Percentiles rank a stretch among this genome's conserved stretches.
Evolutionary conservation across 1,140 invertebrate genomes (phyloP).

Genomic region (Tetranychus urticae): DNA sequence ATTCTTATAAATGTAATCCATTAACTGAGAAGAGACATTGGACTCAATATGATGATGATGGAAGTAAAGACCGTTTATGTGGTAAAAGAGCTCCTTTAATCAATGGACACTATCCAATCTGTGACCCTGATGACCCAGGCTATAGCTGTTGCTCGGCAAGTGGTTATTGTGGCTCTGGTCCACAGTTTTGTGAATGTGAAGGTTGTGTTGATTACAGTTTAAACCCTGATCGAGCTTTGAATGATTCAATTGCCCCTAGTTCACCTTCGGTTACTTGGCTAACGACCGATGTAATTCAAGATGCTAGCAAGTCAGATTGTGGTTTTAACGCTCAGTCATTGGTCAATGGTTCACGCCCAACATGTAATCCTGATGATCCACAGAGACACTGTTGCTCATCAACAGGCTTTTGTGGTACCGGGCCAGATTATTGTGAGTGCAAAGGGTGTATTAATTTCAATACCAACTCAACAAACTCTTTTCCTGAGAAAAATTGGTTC

Average conservation of each 20-base stretch:
- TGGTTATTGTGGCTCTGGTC: neutral
- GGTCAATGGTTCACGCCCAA: neutral
- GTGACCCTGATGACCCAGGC: neutral
- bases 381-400: neutral
- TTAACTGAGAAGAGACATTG: neutral
- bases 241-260: neutral
- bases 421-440: neutral
- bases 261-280: neutral
- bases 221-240: neutral
- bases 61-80: neutral
- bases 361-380: neutral
- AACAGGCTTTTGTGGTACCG: neutral
- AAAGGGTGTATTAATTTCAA: neutral
- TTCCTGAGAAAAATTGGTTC: neutral
- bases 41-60: neutral
- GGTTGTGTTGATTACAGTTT: neutral
- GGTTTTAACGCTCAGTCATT: neutral
- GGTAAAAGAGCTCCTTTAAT: neutral
- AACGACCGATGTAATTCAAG: neutral
- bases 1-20: neutral
- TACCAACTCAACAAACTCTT: neutral
- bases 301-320: neutral
- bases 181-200: neutral
- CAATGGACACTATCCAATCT: neutral
- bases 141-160: neutral